Evolutionary conservation across 2,888 invertebrate genomes (phyloP).

Genomic region (Dynastes grantii): DNA sequence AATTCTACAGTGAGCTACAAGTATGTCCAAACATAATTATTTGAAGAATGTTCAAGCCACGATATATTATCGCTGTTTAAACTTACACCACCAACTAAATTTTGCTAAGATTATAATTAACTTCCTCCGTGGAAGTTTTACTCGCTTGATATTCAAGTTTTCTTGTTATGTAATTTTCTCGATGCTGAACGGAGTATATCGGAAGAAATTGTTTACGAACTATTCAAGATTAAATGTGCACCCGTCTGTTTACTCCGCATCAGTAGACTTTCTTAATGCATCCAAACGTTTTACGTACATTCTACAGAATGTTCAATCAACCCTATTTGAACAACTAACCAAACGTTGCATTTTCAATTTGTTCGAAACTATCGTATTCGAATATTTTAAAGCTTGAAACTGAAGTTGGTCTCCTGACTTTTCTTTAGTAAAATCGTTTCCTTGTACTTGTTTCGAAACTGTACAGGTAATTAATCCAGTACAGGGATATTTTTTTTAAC

Average conservation of each 20-base stretch:
- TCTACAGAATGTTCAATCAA: constrained; percentile 12
- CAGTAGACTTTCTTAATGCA: constrained; percentile 15
- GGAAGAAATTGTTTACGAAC: constrained; percentile 30
- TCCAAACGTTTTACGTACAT: neutral
- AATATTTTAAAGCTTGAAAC: too few species aligned
- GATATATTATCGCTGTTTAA: neutral
- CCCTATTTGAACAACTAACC: neutral
- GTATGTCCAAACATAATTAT: too few species aligned
- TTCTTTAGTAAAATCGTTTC: too few species aligned
- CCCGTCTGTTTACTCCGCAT: neutral
- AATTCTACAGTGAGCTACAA: too few species aligned
- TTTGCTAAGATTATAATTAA: constrained; percentile 10
- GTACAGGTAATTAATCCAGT: too few species aligned
- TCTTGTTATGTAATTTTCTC: constrained; percentile 6
- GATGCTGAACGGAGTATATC: neutral
- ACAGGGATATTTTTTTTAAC: too few species aligned
- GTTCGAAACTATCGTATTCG: too few species aligned
- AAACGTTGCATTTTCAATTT: neutral
- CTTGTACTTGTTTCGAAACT: too few species aligned
- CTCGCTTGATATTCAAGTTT: neutral
- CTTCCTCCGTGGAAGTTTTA: neutral
- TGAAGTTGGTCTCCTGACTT: too few species aligned
- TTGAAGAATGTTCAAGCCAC: too few species aligned
- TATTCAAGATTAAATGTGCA: constrained; percentile 27
- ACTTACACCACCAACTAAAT: constrained; percentile 1